Conservation (phyloP, 2,113 vertebrate species). For the Caranx melampygus region DNA sequence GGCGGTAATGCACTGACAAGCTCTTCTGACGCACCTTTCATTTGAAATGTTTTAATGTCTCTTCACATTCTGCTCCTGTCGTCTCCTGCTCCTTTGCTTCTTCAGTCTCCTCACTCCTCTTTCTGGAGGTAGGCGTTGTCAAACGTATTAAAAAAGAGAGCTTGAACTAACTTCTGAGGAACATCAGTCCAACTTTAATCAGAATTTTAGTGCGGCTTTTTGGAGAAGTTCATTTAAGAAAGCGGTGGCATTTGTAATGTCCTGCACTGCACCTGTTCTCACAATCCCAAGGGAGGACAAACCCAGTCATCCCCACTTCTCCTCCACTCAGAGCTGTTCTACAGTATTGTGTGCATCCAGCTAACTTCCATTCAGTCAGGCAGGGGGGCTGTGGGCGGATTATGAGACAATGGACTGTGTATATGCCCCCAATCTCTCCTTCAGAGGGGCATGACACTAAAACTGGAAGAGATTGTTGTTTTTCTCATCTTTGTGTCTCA, state of each 20-base stretch:
- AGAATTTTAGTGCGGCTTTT: slow-evolving; percentile 51
- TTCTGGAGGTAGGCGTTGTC: slow-evolving; percentile 66
- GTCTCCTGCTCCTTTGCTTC: slow-evolving; percentile 55
- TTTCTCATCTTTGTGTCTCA: not conserved
- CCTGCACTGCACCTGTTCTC: slow-evolving; percentile 32
- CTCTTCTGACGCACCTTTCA: slow-evolving; percentile 79
- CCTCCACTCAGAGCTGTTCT: not conserved
- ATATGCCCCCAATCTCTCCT: not conserved
- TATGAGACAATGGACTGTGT: slow-evolving; percentile 8
- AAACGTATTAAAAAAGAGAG: slow-evolving; percentile 36
- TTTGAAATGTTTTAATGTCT: slow-evolving; percentile 81
- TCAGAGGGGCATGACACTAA: not conserved
- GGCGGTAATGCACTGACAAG: slow-evolving; percentile 77
- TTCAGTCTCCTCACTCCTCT: slow-evolving; percentile 54
- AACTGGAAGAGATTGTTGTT: not conserved
- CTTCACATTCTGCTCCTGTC: slow-evolving; percentile 72
- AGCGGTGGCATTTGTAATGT: slow-evolving; percentile 51
- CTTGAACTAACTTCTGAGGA: slow-evolving; percentile 75
- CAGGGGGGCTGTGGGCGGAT: not conserved
- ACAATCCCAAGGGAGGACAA: slow-evolving; percentile 23
- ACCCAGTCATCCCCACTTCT: slow-evolving; percentile 4
- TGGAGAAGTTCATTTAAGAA: slow-evolving; percentile 66
- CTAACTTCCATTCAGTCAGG: slow-evolving; percentile 1
- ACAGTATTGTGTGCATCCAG: not conserved
- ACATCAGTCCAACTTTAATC: slow-evolving; percentile 77